phyloP scores from a whole-genome alignment of 1,140 invertebrate genomes.

The Hylyphantes graminicola region DNA sequence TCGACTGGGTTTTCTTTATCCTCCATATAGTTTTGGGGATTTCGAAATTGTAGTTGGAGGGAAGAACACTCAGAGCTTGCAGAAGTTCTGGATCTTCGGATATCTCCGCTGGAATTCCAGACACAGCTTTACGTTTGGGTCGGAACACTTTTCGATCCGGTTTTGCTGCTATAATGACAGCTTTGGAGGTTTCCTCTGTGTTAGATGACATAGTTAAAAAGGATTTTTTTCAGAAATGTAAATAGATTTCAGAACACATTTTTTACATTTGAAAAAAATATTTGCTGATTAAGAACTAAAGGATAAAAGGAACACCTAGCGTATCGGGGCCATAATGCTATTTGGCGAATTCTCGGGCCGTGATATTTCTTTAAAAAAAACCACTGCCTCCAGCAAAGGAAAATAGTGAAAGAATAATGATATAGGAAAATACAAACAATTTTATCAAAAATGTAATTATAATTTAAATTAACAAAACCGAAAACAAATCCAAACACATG shows the following conservation, averaged over 20 bases:
- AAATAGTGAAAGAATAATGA: no score
- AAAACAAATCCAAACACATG: no score
- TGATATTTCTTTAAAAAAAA: no score
- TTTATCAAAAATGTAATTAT: no score
- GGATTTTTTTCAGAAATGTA: not conserved
- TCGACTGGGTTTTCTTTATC: constrained; percentile 82
- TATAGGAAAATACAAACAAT: no score
- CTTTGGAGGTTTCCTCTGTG: not conserved
- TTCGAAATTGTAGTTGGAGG: constrained; percentile 98
- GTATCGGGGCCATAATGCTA: no score
- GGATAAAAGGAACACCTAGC: no score
- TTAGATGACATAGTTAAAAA: not conserved
- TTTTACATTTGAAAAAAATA: not conserved
- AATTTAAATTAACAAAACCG: no score
- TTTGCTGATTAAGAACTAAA: not conserved
- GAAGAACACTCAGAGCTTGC: constrained; percentile 76
- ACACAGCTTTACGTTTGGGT: constrained; percentile 36
- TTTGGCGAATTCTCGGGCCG: no score
- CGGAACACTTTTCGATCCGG: constrained; percentile 62
- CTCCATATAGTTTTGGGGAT: constrained; percentile 98
- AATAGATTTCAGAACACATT: not conserved
- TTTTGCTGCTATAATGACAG: constrained; percentile 62
- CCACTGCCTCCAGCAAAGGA: no score
- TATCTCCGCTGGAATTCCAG: constrained; percentile 68
- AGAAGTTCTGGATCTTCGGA: constrained; percentile 82